These are phyloP conservation scores for Corapipo altera DNA, from an alignment of 2,113 vertebrate species.

Conservation along the genomic window DNA sequence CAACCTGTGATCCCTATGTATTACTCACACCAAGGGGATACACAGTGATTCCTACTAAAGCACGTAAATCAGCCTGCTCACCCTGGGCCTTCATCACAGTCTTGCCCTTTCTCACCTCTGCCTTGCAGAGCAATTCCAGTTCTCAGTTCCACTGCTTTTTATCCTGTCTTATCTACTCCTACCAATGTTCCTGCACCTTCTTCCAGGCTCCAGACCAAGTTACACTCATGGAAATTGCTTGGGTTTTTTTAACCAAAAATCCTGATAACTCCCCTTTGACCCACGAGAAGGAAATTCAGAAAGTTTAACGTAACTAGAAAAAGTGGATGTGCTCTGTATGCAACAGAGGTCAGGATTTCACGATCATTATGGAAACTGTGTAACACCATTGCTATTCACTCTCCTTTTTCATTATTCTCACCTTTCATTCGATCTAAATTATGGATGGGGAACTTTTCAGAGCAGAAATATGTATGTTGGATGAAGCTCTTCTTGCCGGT, in stretches of 20 bases:
- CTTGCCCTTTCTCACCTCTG: background rate
- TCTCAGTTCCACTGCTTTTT: background rate
- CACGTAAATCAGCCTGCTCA: background rate
- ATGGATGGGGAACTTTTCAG: background rate
- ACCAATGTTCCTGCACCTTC: background rate
- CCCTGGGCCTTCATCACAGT: background rate
- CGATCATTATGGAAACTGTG: background rate
- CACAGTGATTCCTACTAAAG: background rate
- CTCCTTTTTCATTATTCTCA: background rate
- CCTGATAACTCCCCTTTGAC: background rate
- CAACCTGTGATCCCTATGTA: background rate
- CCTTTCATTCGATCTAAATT: background rate
- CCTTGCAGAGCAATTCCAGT: background rate
- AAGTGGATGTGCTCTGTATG: background rate
- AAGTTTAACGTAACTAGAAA: background rate
- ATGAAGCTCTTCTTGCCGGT: background rate
- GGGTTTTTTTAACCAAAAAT: background rate
- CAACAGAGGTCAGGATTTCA: background rate
- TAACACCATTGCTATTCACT: background rate
- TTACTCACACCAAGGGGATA: background rate
- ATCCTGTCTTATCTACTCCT: background rate
- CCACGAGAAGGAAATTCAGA: background rate
- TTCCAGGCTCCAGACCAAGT: background rate
- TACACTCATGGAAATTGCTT: rapidly evolving
- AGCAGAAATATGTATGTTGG: background rate